Base-by-base conservation (phyloP, 1,140 invertebrate species). In the Hypothenemus hampei region DNA sequence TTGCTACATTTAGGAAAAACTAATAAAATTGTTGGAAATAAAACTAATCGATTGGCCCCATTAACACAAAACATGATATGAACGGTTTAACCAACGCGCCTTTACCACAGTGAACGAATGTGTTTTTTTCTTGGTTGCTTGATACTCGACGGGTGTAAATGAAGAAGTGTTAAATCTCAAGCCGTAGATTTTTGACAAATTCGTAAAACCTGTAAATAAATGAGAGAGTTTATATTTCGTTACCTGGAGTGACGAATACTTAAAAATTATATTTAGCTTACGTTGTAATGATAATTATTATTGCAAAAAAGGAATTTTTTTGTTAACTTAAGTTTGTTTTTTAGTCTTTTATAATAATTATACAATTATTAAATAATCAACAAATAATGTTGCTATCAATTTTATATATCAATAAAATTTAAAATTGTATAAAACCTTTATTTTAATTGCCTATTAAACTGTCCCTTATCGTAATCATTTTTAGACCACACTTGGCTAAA, bases 361-460 rank as follows among this genome's bases (percentile, higher is more conserved):
- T 57, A 57, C 55, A 57, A 48, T 49, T 59, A 56, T 52, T 59
- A 59, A 59, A 52, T 59, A 59, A 59, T 47, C 57, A 49, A 61
- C 53, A 62, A 59, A 63, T 59, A 56, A 50, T 51, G 62, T 64
- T 64, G 62, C 62, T 64, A 64, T 64, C 60, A 62, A 62, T 64
- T 64, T 64, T 64, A 64, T 64, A 64, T 64, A 64, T 64, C 62
- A 64, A 64, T 64, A 64, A 64, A 64, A 62, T 58, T 45, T 60
- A 58, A 60, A 60, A 59, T 56, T 60, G 29, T 53, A 58, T 43
- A 23, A 43, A 11, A 13, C 13, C 13, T 31, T 31, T 31, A 13
- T 31, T n/a, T n/a, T n/a, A n/a, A n/a, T n/a, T n/a, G n/a, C n/a
- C n/a, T n/a, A n/a, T n/a, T n/a, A n/a, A n/a, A n/a, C n/a, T n/a